phyloP scores from a whole-genome alignment of 1,140 invertebrate genomes.

The Ceratosolen fusciceps region DNA sequence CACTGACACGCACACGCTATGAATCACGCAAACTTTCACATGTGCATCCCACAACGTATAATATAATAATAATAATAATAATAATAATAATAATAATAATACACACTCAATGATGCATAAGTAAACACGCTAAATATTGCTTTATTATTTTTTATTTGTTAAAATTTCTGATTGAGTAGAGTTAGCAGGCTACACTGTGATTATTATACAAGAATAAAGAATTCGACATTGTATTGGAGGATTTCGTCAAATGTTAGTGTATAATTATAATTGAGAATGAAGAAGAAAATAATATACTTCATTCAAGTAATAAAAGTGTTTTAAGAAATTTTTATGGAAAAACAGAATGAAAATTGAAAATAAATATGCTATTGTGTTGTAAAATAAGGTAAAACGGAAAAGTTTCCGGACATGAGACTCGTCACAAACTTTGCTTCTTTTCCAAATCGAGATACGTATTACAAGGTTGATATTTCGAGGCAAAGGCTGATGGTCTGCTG shows the following conservation, averaged over 20 bases:
- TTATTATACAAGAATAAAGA: constrained; percentile 18
- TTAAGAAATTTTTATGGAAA: constrained; percentile 40
- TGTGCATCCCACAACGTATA: background rate
- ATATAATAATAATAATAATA: too few relatives aligned
- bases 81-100: too few relatives aligned
- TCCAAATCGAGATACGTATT: background rate
- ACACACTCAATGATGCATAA: background rate
- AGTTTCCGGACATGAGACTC: constrained; percentile 19
- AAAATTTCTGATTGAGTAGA: constrained; percentile 42
- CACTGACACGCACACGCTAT: background rate
- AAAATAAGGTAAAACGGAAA: constrained; percentile 30
- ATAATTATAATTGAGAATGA: too few relatives aligned
- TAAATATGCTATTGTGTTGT: constrained; percentile 44
- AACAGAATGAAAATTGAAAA: constrained; percentile 25
- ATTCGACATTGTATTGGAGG: constrained; percentile 36
- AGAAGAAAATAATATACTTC: constrained; percentile 13
- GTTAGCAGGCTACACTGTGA: constrained; percentile 47
- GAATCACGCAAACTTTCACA: background rate
- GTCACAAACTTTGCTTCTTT: background rate
- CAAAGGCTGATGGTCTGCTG: background rate
- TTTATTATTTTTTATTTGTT: constrained; percentile 34
- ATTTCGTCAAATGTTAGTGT: constrained; percentile 38
- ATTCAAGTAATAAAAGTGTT: constrained; percentile 9
- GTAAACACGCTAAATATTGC: constrained; percentile 38
- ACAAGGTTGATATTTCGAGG: background rate